Base-by-base conservation (phyloP, 2,888 invertebrate species). In the Eupithecia dodoneata region DNA sequence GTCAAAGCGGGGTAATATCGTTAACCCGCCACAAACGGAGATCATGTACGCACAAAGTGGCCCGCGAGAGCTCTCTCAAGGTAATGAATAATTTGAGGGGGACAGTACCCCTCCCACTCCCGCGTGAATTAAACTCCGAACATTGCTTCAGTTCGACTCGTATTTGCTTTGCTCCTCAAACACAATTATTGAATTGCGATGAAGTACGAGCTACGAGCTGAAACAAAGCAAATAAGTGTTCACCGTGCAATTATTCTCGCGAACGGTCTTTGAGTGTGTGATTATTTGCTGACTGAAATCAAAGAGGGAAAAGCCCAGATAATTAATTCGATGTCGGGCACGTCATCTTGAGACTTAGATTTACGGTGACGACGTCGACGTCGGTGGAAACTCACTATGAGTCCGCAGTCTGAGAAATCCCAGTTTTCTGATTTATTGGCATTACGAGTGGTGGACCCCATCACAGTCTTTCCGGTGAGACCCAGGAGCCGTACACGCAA, bases 11-110 rank as follows among this genome's bases (percentile, higher is more conserved):
- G 75, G 78, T 84, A 85, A 84, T 85, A 85, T 84, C 74, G 82
- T 83, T 85, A 85, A 78, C 79, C 83, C 81, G 79, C 82, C 83
- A 81, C 85, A 85, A 86, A 83, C 84, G 80, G 80, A 82, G 82
- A 83, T 82, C 79, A 82, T 75, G 81, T 82, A 83, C 81, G 81
- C 83, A 85, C 82, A 85, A 85, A 88, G 84, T 82, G 81, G 76
- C 80, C 81, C 79, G 76, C 79, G 80, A 81, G 81, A 80, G 82
- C 83, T 85, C 83, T 81, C 83, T 83, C 80, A 83, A 84, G 79
- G 84, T 87, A 85, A 88, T 87, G 84, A 88, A 86, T 87, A 86
- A 87, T 88, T 85, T 85, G 79, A 82, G 75, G 82, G 83, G 78
- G 81, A 77, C 74, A 72, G 75, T 47, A 76, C 59, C 74, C 72